These are phyloP conservation scores for Euglossa dilemma DNA, from an alignment of 1,140 invertebrate species.

Conservation along the genomic window DNA sequence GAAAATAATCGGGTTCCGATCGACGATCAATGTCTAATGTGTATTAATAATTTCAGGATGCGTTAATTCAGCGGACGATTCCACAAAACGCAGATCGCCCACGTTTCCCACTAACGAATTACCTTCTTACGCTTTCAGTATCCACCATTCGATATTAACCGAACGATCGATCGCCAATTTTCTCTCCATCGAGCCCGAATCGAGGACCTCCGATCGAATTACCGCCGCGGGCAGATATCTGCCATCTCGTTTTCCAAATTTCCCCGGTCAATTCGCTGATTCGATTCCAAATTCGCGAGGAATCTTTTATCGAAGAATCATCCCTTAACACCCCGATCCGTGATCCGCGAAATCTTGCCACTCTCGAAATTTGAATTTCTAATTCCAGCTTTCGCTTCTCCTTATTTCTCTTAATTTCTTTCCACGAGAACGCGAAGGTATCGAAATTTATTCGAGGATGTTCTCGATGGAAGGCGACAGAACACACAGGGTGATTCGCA, in stretches of 20 bases:
- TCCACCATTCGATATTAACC: constrained; percentile 51
- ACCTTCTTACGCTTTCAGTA: constrained; percentile 78
- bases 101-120: constrained; percentile 72
- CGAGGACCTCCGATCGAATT: constrained; percentile 13
- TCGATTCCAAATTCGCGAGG: too few species aligned
- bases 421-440: not conserved
- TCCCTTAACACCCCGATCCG: too few species aligned
- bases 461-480: not conserved
- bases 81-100: constrained; percentile 31
- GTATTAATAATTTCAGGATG: not conserved
- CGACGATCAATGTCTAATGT: not conserved
- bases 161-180: constrained; percentile 1
- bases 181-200: not conserved
- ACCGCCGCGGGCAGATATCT: too few species aligned
- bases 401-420: too few species aligned
- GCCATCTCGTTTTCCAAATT: not conserved
- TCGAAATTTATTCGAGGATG: not conserved
- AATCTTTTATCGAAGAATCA: too few species aligned
- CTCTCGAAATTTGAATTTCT: not conserved
- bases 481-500: not conserved
- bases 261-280: not conserved
- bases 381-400: not conserved
- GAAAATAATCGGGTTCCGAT: too few species aligned
- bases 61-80: not conserved
- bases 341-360: not conserved